These are phyloP conservation scores for Tenualosa ilisha DNA, from an alignment of 2,797 vertebrate genomes.

Conservation along the genomic window DNA sequence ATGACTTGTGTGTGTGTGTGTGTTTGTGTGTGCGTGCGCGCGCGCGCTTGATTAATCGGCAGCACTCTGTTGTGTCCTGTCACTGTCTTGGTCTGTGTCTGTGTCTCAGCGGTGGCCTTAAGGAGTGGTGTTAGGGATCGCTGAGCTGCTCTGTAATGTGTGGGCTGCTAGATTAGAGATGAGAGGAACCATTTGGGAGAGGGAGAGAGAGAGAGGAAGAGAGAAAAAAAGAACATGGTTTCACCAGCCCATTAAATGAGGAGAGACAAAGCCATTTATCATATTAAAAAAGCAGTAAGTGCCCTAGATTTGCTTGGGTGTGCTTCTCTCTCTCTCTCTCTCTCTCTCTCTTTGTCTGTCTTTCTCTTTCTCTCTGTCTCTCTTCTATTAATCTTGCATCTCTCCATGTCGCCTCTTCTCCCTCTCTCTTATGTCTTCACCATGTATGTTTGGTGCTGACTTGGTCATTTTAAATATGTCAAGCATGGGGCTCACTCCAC, in stretches of 20 bases:
- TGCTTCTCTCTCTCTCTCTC: conserved; percentile 32
- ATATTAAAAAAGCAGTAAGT: conserved; percentile 62
- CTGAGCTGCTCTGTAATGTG: background rate
- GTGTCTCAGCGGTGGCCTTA: background rate
- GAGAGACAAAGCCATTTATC: conserved; percentile 58
- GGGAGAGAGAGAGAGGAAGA: background rate
- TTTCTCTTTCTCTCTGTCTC: background rate
- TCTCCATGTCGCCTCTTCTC: background rate
- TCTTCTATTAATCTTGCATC: background rate
- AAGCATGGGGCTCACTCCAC: no score
- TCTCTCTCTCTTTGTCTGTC: background rate
- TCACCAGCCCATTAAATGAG: conserved; percentile 13
- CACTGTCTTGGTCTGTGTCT: background rate
- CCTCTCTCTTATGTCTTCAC: background rate
- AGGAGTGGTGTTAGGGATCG: background rate
- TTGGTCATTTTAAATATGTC: background rate
- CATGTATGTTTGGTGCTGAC: background rate
- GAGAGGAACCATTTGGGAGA: conserved; percentile 4
- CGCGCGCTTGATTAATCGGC: background rate
- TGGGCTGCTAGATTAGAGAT: background rate
- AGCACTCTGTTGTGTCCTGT: background rate
- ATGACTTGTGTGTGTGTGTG: background rate
- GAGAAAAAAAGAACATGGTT: background rate
- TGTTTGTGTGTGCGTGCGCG: background rate
- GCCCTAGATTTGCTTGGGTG: conserved; percentile 66